phyloP scores from a whole-genome alignment of 2,888 invertebrate species.

The Temnothorax rugatulus region DNA sequence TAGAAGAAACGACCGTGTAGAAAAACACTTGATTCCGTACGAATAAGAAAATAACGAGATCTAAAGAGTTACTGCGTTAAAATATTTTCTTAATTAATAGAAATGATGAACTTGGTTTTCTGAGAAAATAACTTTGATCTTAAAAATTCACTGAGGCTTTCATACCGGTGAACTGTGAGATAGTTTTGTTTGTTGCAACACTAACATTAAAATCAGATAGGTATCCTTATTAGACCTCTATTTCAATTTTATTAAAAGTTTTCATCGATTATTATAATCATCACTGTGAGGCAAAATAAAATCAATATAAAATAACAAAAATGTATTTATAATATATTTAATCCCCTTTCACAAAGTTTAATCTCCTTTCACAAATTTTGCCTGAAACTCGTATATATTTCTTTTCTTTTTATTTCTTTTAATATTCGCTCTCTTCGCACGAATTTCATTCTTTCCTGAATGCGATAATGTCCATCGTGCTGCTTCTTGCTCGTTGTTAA shows the following conservation, averaged over 20 bases:
- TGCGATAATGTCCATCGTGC: neutral
- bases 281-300: neutral
- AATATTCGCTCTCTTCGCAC: neutral
- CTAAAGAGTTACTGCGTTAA: constrained; percentile 2
- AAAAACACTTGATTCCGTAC: neutral
- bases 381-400: no score
- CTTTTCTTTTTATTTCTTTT: neutral
- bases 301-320: neutral
- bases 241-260: constrained; percentile 26
- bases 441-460: neutral
- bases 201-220: constrained; percentile 7
- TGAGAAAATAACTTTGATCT: constrained; percentile 26
- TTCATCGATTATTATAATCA: neutral
- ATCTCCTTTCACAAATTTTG: neutral
- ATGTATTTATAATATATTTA: neutral
- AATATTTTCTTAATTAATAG: constrained; percentile 61
- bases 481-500: constrained; percentile 51
- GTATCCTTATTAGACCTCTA: neutral
- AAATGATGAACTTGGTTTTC: constrained; percentile 35
- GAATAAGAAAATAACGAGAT: constrained; percentile 12
- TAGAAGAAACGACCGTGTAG: neutral
- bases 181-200: neutral
- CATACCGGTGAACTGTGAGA: constrained; percentile 15
- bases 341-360: neutral
- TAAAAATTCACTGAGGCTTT: constrained; percentile 36